Conservation (phyloP, 2,113 vertebrate genomes). For the Callionymus lyra region DNA sequence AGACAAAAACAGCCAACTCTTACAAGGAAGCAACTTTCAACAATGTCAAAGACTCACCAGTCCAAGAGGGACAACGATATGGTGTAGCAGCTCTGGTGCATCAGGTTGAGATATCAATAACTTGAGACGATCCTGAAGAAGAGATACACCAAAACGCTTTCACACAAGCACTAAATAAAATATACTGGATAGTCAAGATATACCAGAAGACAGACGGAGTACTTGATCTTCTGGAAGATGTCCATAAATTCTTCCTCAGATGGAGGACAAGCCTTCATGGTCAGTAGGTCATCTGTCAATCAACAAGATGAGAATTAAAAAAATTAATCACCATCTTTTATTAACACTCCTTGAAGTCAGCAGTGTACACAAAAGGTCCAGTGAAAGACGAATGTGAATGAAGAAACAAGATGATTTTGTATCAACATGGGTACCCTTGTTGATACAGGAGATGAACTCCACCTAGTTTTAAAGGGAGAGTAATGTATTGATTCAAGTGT, state of each 20-base stretch:
- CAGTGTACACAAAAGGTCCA: background rate
- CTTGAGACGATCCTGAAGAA: slow-evolving; percentile 70
- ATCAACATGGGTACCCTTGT: background rate
- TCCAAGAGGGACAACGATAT: slow-evolving; percentile 72
- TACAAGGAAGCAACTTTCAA: background rate
- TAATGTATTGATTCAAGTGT: background rate
- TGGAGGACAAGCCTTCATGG: slow-evolving; percentile 66
- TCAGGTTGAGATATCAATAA: slow-evolving; percentile 68
- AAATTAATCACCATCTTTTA: too few relatives aligned
- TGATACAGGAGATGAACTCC: background rate
- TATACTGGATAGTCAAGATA: background rate
- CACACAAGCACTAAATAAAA: too few relatives aligned
- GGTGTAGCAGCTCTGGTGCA: slow-evolving; percentile 72
- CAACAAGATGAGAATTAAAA: slow-evolving; percentile 8
- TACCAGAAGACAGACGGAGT: slow-evolving; percentile 80
- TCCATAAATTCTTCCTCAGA: slow-evolving; percentile 69
- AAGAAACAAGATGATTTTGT: background rate
- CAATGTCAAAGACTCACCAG: slow-evolving; percentile 50
- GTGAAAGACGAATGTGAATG: background rate
- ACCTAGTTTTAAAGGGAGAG: too few relatives aligned
- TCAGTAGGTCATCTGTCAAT: slow-evolving; percentile 69
- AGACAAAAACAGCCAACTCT: slow-evolving; percentile 1
- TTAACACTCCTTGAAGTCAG: background rate
- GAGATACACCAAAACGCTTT: too few relatives aligned
- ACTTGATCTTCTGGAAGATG: slow-evolving; percentile 80